Percentiles rank a stretch among this genome's conserved stretches.
phyloP scores from a whole-genome alignment of 2,113 vertebrate species.

The Oxyura jamaicensis region DNA sequence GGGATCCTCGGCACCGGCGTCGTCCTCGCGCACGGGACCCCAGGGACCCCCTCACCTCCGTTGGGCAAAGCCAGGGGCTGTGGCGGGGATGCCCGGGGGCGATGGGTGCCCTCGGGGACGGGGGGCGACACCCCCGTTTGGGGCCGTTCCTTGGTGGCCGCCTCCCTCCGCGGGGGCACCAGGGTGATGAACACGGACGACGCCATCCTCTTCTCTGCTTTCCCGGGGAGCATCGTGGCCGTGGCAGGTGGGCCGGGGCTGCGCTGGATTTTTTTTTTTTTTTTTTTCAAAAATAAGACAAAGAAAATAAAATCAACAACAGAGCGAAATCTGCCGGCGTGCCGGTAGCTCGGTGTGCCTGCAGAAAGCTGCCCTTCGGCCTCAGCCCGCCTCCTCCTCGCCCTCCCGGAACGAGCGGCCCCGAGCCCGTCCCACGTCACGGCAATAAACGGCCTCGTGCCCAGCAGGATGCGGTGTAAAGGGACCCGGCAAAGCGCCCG shows the following conservation, averaged over 20 bases:
- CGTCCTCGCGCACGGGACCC: accelerated
- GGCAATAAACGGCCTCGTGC: not conserved
- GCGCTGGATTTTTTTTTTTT: not conserved
- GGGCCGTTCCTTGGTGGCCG: not conserved
- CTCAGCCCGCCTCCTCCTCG: not conserved
- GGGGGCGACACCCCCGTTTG: not conserved
- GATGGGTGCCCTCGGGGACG: accelerated
- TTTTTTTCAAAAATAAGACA: not conserved
- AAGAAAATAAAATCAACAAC: not conserved
- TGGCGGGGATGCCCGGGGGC: accelerated
- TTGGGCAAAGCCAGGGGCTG: accelerated
- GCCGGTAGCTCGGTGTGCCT: not conserved
- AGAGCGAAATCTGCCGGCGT: accelerated
- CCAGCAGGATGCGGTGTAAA: not conserved
- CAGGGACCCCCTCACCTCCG: slow-evolving; percentile 49
- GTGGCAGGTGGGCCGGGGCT: accelerated
- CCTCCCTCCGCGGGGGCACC: slow-evolving; percentile 73
- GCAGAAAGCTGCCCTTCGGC: not conserved
- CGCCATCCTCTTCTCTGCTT: slow-evolving; percentile 84
- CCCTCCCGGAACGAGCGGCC: not conserved
- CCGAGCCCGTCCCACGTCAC: accelerated
- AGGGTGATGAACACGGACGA: slow-evolving; percentile 93
- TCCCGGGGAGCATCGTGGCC: slow-evolving; percentile 36
- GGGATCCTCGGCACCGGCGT: not conserved
- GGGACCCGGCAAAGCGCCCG: not conserved